Percentiles rank a stretch among this genome's conserved stretches.
These are phyloP conservation scores for Mya arenaria DNA, from an alignment of 1,140 invertebrate species.

Conservation along the genomic window DNA sequence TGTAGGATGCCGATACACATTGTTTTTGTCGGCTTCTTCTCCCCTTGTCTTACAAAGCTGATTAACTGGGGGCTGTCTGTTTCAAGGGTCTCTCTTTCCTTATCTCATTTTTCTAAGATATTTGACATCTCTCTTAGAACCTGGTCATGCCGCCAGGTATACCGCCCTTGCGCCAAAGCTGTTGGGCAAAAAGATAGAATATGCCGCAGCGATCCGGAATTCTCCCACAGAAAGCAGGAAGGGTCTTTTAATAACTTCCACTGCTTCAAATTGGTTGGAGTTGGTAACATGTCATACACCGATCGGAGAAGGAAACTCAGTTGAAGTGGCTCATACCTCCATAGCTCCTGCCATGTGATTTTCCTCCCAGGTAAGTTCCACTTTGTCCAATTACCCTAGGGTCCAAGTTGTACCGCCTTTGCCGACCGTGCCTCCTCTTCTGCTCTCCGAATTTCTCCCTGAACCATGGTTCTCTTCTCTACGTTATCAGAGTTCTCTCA, in stretches of 20 bases:
- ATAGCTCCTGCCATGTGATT: conserved; percentile 47
- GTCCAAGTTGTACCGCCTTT: conserved; percentile 1
- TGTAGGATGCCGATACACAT: neutral
- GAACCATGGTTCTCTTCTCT: conserved; percentile 2
- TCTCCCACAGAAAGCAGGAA: neutral
- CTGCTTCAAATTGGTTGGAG: conserved; percentile 28
- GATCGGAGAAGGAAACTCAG: conserved; percentile 45
- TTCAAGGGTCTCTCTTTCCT: neutral
- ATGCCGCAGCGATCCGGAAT: conserved; percentile 14
- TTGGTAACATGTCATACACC: conserved; percentile 36
- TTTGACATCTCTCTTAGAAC: conserved; percentile 9
- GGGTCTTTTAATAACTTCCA: conserved; percentile 23
- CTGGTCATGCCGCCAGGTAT: conserved; percentile 30
- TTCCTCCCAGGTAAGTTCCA: conserved; percentile 33
- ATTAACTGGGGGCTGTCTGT: neutral
- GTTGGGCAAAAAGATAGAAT: neutral
- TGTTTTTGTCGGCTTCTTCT: neutral
- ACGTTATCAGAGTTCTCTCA: neutral
- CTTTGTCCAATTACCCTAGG: neutral
- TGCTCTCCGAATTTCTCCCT: neutral
- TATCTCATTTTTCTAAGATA: neutral
- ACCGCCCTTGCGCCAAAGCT: conserved; percentile 15
- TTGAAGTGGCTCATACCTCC: conserved; percentile 34
- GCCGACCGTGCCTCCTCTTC: conserved; percentile 4
- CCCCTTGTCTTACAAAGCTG: neutral